Conservation (phyloP, 2,113 vertebrate genomes). For the Lampris incognitus region DNA sequence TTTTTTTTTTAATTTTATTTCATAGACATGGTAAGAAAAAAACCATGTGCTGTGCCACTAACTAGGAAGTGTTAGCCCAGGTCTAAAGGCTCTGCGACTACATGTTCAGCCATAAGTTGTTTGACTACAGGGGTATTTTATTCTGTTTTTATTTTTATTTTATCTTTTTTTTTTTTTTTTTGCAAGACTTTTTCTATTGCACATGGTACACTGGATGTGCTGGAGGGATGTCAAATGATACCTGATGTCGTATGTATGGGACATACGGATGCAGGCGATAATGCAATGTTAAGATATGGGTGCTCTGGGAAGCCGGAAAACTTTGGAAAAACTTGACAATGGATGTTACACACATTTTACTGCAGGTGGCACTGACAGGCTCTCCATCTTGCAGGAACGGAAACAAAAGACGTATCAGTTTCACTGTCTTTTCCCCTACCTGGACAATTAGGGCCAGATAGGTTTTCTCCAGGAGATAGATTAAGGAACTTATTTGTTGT, state of each 20-base stretch:
- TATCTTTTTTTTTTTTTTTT: background rate
- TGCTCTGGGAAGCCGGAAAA: slow-evolving; percentile 20
- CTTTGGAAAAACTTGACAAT: slow-evolving; percentile 31
- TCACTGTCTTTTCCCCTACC: slow-evolving; percentile 21
- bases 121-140: no score
- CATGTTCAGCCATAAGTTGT: no score
- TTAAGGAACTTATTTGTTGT: slow-evolving; percentile 40
- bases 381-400: slow-evolving; percentile 2
- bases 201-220: slow-evolving; percentile 61
- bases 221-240: slow-evolving; percentile 23
- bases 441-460: slow-evolving; percentile 44
- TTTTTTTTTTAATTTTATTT: no score
- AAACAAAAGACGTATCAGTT: slow-evolving; percentile 27
- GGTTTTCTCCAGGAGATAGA: slow-evolving; percentile 48
- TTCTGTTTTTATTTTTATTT: background rate
- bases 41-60: no score
- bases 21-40: no score
- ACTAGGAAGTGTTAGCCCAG: background rate
- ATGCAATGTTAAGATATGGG: slow-evolving; percentile 33
- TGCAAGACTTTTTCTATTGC: slow-evolving; percentile 1
- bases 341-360: slow-evolving; percentile 14
- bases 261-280: slow-evolving; percentile 34
- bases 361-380: slow-evolving; percentile 3
- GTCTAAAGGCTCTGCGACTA: no score
- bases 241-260: slow-evolving; percentile 32